Percentiles rank a stretch among this genome's conserved stretches.
Conservation (phyloP, 2,113 vertebrate species). For the Dendrocopos noguchii region DNA sequence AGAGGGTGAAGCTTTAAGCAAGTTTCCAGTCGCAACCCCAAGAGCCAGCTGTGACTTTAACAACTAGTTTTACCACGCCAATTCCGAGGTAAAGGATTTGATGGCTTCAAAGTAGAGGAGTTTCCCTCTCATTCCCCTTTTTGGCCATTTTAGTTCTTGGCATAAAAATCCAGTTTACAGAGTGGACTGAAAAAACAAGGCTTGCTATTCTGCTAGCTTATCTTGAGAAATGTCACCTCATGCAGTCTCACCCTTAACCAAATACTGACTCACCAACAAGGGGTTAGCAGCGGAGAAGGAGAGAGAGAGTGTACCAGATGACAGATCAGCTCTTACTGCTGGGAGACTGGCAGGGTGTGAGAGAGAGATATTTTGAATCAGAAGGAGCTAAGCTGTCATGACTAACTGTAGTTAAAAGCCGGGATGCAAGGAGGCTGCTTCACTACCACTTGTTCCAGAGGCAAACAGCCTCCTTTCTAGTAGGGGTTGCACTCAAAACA, state of each 20-base stretch:
- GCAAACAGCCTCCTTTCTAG: background rate
- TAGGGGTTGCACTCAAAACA: background rate
- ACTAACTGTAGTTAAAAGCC: background rate
- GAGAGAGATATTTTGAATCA: background rate
- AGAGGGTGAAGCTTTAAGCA: background rate
- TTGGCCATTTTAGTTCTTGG: background rate
- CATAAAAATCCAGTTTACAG: background rate
- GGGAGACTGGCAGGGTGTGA: background rate
- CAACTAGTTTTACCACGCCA: background rate
- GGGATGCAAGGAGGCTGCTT: background rate
- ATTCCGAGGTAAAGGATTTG: background rate
- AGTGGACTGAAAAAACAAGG: background rate
- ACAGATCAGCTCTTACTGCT: background rate
- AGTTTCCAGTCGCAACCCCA: background rate
- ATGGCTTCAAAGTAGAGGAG: background rate
- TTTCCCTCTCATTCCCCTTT: accelerated
- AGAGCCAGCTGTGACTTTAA: background rate
- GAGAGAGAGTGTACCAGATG: background rate
- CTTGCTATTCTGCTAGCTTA: conserved; percentile 26
- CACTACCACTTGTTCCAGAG: background rate
- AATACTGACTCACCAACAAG: conserved; percentile 65
- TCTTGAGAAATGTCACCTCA: conserved; percentile 52
- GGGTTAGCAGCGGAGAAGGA: background rate
- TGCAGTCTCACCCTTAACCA: conserved; percentile 58
- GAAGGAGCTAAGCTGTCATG: background rate